Evolutionary conservation across 2,888 invertebrate genomes (phyloP).

Genomic region (Biston stratarius): DNA sequence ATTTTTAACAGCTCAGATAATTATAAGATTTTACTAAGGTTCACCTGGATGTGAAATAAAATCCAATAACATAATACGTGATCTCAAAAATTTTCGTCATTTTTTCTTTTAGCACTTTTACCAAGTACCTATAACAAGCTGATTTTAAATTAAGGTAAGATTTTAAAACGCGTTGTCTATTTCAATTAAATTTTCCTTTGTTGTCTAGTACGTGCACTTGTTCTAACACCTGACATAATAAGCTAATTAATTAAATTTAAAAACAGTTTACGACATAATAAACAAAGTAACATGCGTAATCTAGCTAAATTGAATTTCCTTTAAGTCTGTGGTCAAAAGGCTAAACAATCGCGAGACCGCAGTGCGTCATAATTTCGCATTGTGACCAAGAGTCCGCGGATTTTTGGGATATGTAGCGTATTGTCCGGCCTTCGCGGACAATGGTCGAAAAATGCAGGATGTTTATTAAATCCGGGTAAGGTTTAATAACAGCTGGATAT

Average conservation of each 20-base stretch:
- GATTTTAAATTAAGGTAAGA: neutral
- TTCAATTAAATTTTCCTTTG: no score
- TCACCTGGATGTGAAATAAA: no score
- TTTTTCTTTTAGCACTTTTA: no score
- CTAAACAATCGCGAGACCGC: constrained; percentile 34
- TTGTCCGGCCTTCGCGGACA: constrained; percentile 25
- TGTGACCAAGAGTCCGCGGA: constrained; percentile 30
- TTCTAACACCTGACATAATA: no score
- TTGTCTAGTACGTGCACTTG: no score
- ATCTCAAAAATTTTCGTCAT: no score
- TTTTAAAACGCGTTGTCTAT: neutral
- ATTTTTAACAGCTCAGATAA: no score
- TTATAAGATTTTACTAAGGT: no score
- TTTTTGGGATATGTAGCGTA: constrained; percentile 29
- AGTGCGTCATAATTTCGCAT: constrained; percentile 37
- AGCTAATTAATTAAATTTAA: no score
- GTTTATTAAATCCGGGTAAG: constrained; percentile 33
- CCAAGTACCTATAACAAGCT: no score
- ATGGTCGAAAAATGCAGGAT: constrained; percentile 25
- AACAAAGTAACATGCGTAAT: neutral
- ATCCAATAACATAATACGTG: no score
- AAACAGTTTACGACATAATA: neutral
- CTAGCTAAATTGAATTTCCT: neutral
- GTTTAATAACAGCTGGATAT: constrained; percentile 29
- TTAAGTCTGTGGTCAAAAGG: constrained; percentile 27